Evolutionary conservation across 2,113 vertebrate species (phyloP).

Genomic region (Peromyscus leucopus): DNA sequence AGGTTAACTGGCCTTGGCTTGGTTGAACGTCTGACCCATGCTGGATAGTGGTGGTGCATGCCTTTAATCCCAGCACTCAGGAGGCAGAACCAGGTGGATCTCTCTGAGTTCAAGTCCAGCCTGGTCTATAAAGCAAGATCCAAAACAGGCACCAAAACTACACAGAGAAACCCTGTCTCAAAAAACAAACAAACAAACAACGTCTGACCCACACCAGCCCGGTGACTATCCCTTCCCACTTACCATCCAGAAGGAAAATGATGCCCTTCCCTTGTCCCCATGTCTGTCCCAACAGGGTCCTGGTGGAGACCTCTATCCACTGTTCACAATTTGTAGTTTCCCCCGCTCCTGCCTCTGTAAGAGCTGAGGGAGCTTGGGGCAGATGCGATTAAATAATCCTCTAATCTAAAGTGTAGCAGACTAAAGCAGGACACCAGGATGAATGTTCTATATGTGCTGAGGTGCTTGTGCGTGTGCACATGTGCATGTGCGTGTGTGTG

Average conservation of each 20-base stretch:
- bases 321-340: not conserved
- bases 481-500: not conserved
- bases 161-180: too few species aligned
- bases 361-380: conserved; percentile 26
- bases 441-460: not conserved
- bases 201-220: not conserved
- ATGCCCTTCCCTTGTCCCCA: too few species aligned
- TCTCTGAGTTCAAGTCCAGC: too few species aligned
- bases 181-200: too few species aligned
- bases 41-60: too few species aligned
- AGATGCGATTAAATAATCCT: conserved; percentile 70
- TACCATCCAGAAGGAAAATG: not conserved
- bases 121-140: too few species aligned
- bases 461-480: not conserved
- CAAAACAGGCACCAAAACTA: too few species aligned
- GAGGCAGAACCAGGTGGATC: too few species aligned
- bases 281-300: not conserved
- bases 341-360: not conserved
- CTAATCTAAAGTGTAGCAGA: not conserved
- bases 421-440: not conserved
- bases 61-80: too few species aligned
- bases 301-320: not conserved
- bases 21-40: not conserved
- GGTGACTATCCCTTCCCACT: not conserved
- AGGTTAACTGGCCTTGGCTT: not conserved